Evolutionary conservation across 2,113 vertebrate species (phyloP).

Genomic region (Callionymus lyra): DNA sequence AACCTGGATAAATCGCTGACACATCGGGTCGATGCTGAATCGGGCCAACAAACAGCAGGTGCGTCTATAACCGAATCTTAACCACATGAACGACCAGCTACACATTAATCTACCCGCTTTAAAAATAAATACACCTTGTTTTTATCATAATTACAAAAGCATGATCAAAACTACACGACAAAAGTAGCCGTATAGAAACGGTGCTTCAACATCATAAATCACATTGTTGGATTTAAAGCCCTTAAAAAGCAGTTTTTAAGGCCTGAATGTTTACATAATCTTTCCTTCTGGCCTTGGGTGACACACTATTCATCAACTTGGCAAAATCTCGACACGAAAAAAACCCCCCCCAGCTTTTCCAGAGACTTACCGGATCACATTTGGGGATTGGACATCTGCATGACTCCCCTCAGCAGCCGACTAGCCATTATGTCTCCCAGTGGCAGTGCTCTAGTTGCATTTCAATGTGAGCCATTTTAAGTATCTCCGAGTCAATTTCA

Average conservation of each 20-base stretch:
- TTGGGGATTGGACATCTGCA: constrained; percentile 20
- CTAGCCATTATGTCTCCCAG: constrained; percentile 26
- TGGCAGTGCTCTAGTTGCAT: constrained; percentile 35
- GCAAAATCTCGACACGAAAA: not conserved
- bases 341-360: constrained; percentile 15
- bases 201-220: not conserved
- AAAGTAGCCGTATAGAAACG: not conserved
- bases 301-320: no score
- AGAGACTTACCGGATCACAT: constrained; percentile 11
- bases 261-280: not conserved
- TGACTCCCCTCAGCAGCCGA: constrained; percentile 25
- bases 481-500: constrained; percentile 19
- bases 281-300: not conserved
- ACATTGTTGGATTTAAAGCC: not conserved
- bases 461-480: constrained; percentile 36
- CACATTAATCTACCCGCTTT: no score
- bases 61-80: no score
- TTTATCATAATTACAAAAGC: no score
- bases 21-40: no score
- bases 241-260: not conserved
- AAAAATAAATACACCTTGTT: no score
- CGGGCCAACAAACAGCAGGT: no score
- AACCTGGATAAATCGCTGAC: no score
- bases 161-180: no score
- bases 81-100: no score